These are phyloP conservation scores for Pseudorasbora parva DNA, from an alignment of 2,113 vertebrate species.

Conservation along the genomic window DNA sequence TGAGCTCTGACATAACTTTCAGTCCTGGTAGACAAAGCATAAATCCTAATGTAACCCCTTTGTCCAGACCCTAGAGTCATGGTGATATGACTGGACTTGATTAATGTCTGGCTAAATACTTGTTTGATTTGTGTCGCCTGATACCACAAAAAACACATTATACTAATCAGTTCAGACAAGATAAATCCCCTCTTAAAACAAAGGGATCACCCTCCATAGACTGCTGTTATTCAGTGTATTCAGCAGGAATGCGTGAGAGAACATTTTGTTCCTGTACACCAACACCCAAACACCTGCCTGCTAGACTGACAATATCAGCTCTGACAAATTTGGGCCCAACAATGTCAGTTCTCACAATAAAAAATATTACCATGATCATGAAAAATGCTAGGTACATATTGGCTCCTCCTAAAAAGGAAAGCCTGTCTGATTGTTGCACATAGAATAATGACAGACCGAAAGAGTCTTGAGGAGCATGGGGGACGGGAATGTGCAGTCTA, in stretches of 20 bases:
- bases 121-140: background rate
- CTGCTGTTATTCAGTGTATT: background rate
- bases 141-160: background rate
- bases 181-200: conserved; percentile 31
- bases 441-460: background rate
- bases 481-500: conserved; percentile 16
- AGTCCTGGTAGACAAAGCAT: background rate
- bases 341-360: background rate
- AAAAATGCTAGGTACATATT: background rate
- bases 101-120: background rate
- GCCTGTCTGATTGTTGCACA: background rate
- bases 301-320: background rate
- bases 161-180: conserved; percentile 24
- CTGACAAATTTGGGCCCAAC: background rate
- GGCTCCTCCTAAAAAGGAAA: background rate
- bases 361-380: background rate
- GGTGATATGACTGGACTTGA: background rate
- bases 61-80: background rate
- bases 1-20: background rate
- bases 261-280: conserved; percentile 26
- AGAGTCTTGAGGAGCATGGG: conserved; percentile 3
- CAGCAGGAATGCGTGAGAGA: conserved; percentile 7
- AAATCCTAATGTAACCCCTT: background rate
- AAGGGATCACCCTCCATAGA: background rate
- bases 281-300: conserved; percentile 28